Evolutionary conservation across 1,140 invertebrate genomes (phyloP).

Genomic region (Neodiprion pinetum): DNA sequence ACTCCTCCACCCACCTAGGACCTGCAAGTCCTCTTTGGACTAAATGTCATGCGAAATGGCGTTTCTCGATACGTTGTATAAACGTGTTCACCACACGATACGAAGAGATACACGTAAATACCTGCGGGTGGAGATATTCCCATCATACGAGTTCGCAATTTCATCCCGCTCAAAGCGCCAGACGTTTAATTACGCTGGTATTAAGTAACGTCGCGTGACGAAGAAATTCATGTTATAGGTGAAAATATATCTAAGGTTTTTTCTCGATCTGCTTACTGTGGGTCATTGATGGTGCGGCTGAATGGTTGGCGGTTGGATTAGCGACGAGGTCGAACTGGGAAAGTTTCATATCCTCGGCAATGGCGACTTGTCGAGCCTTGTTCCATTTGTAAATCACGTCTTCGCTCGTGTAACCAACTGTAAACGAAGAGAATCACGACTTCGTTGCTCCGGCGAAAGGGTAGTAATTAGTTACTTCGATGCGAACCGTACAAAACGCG

Average conservation of each 20-base stretch:
- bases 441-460: not conserved
- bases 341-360: constrained; percentile 84
- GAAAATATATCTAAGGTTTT: too few species aligned
- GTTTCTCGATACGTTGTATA: too few species aligned
- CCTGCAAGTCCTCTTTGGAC: not conserved
- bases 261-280: constrained; percentile 39
- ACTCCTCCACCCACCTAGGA: not conserved
- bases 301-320: constrained; percentile 75
- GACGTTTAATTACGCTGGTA: too few species aligned
- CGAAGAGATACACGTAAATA: too few species aligned
- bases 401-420: constrained; percentile 84
- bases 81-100: too few species aligned
- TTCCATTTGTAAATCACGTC: constrained; percentile 89
- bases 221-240: too few species aligned
- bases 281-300: constrained; percentile 40
- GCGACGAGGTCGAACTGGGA: constrained; percentile 86
- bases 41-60: not conserved
- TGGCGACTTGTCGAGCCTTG: constrained; percentile 75
- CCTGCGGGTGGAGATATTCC: too few species aligned
- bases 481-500: not conserved
- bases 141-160: too few species aligned
- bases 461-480: too few species aligned
- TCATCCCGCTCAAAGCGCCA: too few species aligned
- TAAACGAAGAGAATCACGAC: constrained; percentile 33
- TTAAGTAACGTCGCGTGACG: too few species aligned